Base-by-base conservation (phyloP, 2,113 vertebrate genomes). In the Rhabdomys dilectus region DNA sequence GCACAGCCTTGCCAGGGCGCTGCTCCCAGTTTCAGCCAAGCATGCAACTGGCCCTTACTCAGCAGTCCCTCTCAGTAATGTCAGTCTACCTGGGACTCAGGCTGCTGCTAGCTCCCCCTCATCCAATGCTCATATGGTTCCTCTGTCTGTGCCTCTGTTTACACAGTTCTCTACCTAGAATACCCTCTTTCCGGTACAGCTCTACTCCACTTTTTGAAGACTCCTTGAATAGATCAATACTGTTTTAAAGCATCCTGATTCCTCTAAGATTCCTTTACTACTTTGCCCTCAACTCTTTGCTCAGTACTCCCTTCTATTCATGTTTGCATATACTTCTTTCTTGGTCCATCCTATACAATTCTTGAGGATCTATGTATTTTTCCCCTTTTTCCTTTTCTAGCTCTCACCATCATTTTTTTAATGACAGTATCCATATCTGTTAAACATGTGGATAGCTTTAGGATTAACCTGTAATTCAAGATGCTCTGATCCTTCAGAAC, bases 391-490 rank as follows among this genome's bases (percentile, higher is more conserved):
- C 21, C 7, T 36, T 70, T 34, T 72, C 21, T 58, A 86, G 77
- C 12, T 62, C 45, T 66, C 45, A 77, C 1, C 21, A 60, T 75
- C 48, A 56, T n/a, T 95, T 95, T 58, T 93, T 56, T 31, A 45
- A 81, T 15, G 53, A 7, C 4, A 87, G 24, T 90, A 24, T 86
- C 22, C 26, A 1, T 26, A 64, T 56, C 42, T 89, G n/a, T 58
- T 91, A 72, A 96, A 88, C 56, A n/a, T 90, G 62, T 70, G 36
- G 81, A 84, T 51, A 86, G 48, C 26, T 56, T 91, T 75, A 93
- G 17, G 31, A 58, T 93, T 80, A 53, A 93, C 24, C 36, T 87
- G 24, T 4, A n/a, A 76, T n/a, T 86, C 42, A 88, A 96, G 58
- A 75, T 60, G 68, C 26, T 90, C 66, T 96, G 81, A 91, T 95